Evolutionary conservation across 2,888 invertebrate genomes (phyloP).

Genomic region (Acronicta alni): DNA sequence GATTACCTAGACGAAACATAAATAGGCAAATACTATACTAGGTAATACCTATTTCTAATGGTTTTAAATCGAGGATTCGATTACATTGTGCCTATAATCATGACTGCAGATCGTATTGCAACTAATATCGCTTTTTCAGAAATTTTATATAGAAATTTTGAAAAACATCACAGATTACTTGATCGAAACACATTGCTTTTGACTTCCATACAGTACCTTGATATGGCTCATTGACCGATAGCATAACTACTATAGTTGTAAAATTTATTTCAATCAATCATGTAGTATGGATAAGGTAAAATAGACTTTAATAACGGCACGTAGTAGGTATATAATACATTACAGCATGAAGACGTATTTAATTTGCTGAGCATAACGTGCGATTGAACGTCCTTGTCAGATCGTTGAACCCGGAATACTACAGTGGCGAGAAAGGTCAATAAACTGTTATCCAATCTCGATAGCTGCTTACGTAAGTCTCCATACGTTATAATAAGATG

Average conservation of each 20-base stretch:
- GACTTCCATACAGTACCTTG: conserved; percentile 44
- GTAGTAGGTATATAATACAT: conserved; percentile 35
- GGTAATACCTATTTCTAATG: too few relatives aligned
- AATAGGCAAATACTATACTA: not conserved
- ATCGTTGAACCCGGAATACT: conserved; percentile 83
- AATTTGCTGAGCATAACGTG: conserved; percentile 66
- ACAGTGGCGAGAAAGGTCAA: conserved; percentile 70
- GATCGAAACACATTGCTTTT: too few relatives aligned
- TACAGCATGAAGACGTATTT: conserved; percentile 56
- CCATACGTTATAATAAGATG: conserved; percentile 71
- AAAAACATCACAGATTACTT: conserved; percentile 34
- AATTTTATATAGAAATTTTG: too few relatives aligned
- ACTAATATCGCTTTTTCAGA: too few relatives aligned
- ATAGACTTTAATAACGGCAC: conserved; percentile 46
- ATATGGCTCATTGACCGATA: conserved; percentile 66
- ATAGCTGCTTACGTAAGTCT: conserved; percentile 77
- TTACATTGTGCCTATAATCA: too few relatives aligned
- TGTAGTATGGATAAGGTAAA: conserved; percentile 37
- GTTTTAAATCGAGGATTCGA: too few relatives aligned
- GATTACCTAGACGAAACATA: not conserved
- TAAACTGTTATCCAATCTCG: conserved; percentile 76
- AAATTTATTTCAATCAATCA: conserved; percentile 61
- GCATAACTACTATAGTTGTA: conserved; percentile 66
- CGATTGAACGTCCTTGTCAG: conserved; percentile 82
- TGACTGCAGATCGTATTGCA: too few relatives aligned